Evolutionary conservation across 2,113 vertebrate species (phyloP).

Genomic region (Eidolon helvum): DNA sequence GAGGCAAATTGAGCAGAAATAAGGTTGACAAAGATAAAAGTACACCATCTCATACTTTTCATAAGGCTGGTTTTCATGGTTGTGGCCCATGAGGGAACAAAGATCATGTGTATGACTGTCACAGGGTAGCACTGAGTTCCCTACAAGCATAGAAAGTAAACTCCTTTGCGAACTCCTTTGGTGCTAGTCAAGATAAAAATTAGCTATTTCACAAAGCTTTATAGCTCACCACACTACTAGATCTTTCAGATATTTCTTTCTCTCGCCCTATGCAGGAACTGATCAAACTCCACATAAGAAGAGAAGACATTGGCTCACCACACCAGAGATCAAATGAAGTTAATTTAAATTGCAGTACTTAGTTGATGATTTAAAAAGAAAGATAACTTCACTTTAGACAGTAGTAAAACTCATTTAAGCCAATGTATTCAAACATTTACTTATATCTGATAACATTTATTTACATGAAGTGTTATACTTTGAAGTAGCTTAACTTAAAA

Average conservation of each 20-base stretch:
- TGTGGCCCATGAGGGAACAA: background rate
- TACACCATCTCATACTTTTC: too few species aligned
- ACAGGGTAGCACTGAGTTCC: accelerated
- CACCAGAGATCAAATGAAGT: background rate
- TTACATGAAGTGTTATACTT: background rate
- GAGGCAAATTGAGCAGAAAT: background rate
- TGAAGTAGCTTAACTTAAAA: background rate
- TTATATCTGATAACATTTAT: background rate
- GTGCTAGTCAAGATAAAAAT: background rate
- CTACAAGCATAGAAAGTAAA: background rate
- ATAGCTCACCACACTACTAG: accelerated
- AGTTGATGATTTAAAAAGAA: background rate
- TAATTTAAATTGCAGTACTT: background rate
- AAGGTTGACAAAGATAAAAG: background rate
- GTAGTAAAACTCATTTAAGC: background rate
- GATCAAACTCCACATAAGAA: background rate
- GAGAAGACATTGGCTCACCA: background rate
- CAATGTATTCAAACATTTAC: background rate
- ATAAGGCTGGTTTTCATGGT: background rate
- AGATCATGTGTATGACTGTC: background rate
- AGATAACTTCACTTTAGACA: background rate
- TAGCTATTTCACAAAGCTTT: background rate
- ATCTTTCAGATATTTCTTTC: background rate
- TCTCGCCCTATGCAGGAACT: background rate
- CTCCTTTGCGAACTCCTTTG: background rate